phyloP scores from a whole-genome alignment of 2,797 vertebrate species.

The Crocidura indochinensis region DNA sequence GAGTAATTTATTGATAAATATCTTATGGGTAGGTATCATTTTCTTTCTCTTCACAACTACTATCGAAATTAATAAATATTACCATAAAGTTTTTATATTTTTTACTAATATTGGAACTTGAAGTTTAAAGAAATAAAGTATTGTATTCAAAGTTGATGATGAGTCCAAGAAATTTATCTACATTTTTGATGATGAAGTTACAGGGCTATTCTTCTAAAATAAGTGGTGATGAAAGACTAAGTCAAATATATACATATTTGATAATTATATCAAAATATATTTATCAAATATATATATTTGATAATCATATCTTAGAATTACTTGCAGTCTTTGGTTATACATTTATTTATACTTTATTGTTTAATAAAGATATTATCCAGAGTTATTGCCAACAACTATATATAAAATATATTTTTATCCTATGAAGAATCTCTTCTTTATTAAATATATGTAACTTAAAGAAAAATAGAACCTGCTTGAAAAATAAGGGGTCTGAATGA shows the following conservation, averaged over 20 bases:
- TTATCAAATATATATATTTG: no score
- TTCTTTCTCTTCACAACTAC: neutral
- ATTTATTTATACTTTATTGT: constrained; percentile 33
- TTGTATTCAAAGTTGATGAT: neutral
- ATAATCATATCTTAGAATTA: neutral
- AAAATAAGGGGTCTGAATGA: no score
- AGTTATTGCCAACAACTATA: neutral
- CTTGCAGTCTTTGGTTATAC: neutral
- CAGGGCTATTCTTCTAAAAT: neutral
- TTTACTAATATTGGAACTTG: neutral
- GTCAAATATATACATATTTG: neutral
- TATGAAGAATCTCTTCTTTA: neutral
- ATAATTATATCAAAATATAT: no score
- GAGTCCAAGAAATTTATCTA: neutral
- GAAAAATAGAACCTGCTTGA: neutral
- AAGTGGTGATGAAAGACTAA: neutral
- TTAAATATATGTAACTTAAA: constrained; percentile 16
- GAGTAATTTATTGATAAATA: neutral
- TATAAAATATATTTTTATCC: neutral
- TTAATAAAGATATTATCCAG: neutral
- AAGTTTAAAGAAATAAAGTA: neutral
- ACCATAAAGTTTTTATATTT: neutral
- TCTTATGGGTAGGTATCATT: neutral
- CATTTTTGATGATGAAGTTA: neutral
- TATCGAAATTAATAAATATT: neutral